Evolutionary conservation across 2,888 invertebrate genomes (phyloP), one percentile per base, ranked within the genome.

Genomic region (Tetragonisca angustula): DNA sequence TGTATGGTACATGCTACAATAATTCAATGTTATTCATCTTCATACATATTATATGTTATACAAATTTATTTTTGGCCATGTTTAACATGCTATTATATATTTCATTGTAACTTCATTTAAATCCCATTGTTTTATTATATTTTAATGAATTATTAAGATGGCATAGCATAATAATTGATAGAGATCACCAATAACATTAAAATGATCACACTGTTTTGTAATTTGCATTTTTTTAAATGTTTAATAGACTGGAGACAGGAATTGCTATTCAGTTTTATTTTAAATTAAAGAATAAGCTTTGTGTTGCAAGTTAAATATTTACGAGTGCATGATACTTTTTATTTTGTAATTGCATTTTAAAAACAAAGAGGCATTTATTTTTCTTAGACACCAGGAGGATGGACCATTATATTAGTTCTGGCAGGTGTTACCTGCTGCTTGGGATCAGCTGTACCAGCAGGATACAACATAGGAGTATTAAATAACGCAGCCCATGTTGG

Each of bases 381-480:
- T 76, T 24, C 15, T 52, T 64, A 86, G 85, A 64, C 70, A 88
- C 92, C 94, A 72, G 94, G 94, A 79, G 95, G 96, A 95, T 97
- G 97, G 97, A 96, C 96, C 27, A 95, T 95, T 83, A 94, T 96
- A 86, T 94, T 98, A 87, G 92, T 96, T 52, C 92, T 98, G 82
- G 97, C 97, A 43, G 97, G 97, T 21, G 93, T 96, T 76, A 96
- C 96, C 5, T 96, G 97, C 61, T 97, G 97, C 2, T 92, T 98
- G 27, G 98, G 98, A 9, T 96, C 96, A 2, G 97, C 97, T 4
- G 94, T 98, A 70, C 97, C 98, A 9, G 97, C 97, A 70, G 98
- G 98, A 59, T 98, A 97, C 94, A 97, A 97, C 92, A 97, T 98
- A 81, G 98, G 98, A 68, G 98, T 98, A 32, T 96, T 98, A 87